Conservation (phyloP, 2,797 vertebrate species). For the Varecia variegata region DNA sequence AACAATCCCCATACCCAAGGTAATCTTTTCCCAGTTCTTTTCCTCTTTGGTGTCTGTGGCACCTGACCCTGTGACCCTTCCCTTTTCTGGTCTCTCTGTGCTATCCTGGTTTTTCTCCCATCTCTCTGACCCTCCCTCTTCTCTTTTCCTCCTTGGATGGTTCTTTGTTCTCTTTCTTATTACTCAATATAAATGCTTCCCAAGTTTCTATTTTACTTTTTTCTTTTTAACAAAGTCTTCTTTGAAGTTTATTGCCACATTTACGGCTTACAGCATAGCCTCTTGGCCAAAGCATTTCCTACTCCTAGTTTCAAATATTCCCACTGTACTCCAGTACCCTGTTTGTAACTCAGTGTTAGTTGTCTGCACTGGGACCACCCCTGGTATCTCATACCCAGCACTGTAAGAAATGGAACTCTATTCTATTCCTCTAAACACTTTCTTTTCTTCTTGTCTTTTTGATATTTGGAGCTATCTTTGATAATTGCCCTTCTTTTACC, state of each 20-base stretch:
- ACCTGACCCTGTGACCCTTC: background rate
- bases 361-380: background rate
- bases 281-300: background rate
- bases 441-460: background rate
- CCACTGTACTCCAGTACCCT: background rate
- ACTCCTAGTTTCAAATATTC: slow-evolving; percentile 18
- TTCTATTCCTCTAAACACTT: background rate
- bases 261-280: background rate
- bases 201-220: slow-evolving; percentile 2
- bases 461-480: background rate
- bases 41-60: background rate
- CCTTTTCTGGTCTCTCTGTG: background rate
- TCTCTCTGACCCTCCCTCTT: background rate
- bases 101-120: background rate
- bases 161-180: slow-evolving; percentile 42
- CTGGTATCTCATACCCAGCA: background rate
- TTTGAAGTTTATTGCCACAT: slow-evolving; percentile 16
- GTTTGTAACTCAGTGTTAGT: background rate
- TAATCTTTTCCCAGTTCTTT: background rate
- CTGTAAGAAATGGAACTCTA: background rate
- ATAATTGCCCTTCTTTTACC: background rate
- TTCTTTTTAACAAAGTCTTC: slow-evolving; percentile 5
- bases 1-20: background rate
- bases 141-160: background rate
- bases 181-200: slow-evolving; percentile 24